Conservation (phyloP, 2,113 vertebrate species). For the Odocoileus hemionus region DNA sequence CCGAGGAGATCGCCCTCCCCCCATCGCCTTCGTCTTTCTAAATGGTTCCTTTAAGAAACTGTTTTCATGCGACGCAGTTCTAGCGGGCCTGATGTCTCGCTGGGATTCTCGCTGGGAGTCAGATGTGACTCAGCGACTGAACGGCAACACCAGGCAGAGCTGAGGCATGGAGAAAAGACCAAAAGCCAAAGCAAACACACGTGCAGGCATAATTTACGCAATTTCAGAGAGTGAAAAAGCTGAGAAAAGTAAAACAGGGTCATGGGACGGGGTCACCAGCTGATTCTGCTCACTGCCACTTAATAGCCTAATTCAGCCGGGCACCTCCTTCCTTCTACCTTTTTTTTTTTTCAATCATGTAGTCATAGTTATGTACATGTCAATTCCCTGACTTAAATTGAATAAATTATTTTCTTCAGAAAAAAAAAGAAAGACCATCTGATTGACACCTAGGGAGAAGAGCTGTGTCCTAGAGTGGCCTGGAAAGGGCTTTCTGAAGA, state of each 20-base stretch:
- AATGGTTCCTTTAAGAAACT: background rate
- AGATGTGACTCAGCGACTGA: background rate
- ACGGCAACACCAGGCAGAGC: background rate
- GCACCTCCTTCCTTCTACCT: background rate
- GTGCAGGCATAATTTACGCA: background rate
- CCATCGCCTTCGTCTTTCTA: background rate
- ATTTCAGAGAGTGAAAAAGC: background rate
- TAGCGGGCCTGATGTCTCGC: background rate
- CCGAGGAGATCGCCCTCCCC: fast-evolving
- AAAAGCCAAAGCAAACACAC: background rate
- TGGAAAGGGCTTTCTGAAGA: background rate
- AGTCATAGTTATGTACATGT: background rate
- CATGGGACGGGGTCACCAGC: background rate
- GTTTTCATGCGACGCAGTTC: background rate
- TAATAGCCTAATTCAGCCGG: background rate
- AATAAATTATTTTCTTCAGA: background rate
- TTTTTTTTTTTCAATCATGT: background rate
- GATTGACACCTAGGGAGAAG: background rate
- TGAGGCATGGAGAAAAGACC: background rate
- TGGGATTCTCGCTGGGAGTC: background rate
- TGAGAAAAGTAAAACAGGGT: background rate
- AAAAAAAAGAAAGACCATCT: background rate
- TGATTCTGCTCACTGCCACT: background rate
- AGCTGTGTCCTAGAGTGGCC: background rate
- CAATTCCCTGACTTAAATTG: background rate